Percentiles rank a stretch among this genome's conserved stretches.
Evolutionary conservation across 2,888 invertebrate species (phyloP).

Genomic region (Ichneumon xanthorius): DNA sequence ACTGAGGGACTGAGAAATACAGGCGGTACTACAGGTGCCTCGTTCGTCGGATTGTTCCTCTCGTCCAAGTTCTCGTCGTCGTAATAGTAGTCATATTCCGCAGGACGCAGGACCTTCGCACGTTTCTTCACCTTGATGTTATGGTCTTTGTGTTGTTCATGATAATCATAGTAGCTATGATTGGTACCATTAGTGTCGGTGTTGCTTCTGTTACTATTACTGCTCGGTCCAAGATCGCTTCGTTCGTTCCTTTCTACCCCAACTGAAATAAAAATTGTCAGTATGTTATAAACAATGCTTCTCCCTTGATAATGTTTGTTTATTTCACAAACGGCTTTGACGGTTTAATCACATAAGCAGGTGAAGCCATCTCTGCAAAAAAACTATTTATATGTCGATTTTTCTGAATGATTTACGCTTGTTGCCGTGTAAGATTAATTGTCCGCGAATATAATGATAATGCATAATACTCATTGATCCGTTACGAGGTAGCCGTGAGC

Average conservation of each 20-base stretch:
- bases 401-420: not conserved
- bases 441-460: not conserved
- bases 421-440: not conserved
- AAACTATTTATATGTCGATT: not conserved
- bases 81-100: conserved; percentile 84
- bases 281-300: not conserved
- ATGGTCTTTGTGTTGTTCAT: conserved; percentile 39
- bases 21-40: conserved; percentile 88
- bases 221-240: conserved; percentile 34
- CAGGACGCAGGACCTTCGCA: conserved; percentile 84
- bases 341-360: not conserved
- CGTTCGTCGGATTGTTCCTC: conserved; percentile 84
- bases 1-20: conserved; percentile 94
- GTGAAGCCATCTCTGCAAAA: not conserved
- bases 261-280: conserved; percentile 57
- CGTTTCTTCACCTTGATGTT: conserved; percentile 82
- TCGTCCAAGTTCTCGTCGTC: conserved; percentile 84
- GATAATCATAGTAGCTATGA: conserved; percentile 27
- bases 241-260: conserved; percentile 61
- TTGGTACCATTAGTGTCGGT: conserved; percentile 33
- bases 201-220: conserved; percentile 11
- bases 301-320: conserved; percentile 24
- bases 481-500: not conserved
- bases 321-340: conserved; percentile 44
- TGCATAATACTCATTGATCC: not conserved